Base-by-base conservation (phyloP, 2,888 invertebrate genomes). In the Zele albiditarsus region DNA sequence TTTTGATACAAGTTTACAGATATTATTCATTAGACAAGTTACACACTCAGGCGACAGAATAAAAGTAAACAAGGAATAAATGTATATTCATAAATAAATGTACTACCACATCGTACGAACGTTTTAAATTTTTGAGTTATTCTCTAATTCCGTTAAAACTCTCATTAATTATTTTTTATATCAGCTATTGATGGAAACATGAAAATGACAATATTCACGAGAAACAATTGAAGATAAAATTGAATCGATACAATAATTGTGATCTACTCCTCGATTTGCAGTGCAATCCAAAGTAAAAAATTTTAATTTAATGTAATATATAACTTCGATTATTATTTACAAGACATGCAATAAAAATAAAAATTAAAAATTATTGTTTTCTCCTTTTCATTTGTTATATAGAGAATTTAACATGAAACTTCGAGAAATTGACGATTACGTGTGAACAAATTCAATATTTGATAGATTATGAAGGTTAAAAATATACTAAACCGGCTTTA, bases 1-100 rank as follows among this genome's bases (percentile, higher is more conserved):
- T 63, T 42, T 46, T 71, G 31, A 53, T 63, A 71, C 63, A 63
- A 23, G 62, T 71, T 62, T 71, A 46, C 49, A 65, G 31, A 71
- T 31, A 20, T 33, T 57, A 12, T 46, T 42, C 58, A 31, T n/a
- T 28, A 10, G 25, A 31, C 31, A 46, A 63, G n/a, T 46, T 27
- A 71, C 16, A 71, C 42, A 62, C n/a, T 31, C 38, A 53, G 23
- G 63, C 20, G 33, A 49, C 23, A 46, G n/a, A 49, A 63, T 3
- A 53, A 46, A 53, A 63, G 23, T 20, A 5, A 20, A 71, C 10
- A 20, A 5, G 10, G 23, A 63, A 63, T 53, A 63, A 49, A 49
- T 63, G 33, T 20, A 14, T 53, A 25, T 53, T n/a, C 25, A 58
- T 38, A 63, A 63, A 62, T 62, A 62, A n/a, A 62, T 28, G 31